phyloP scores from a whole-genome alignment of 2,797 vertebrate genomes.

The Premnoplex brunnescens region DNA sequence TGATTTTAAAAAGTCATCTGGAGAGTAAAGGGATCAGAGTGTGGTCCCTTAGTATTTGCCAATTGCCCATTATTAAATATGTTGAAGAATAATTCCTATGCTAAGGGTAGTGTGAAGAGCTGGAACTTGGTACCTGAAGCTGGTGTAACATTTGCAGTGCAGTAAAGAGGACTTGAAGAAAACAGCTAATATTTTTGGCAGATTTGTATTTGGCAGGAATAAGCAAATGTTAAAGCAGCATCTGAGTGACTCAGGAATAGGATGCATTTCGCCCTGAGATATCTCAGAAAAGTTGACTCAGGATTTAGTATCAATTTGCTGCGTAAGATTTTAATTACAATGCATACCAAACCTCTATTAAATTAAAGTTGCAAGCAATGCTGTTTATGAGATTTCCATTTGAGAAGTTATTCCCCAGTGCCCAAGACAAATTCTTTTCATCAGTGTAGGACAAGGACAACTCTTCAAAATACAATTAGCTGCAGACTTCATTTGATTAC shows the following conservation, averaged over 20 bases:
- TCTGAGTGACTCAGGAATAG: neutral
- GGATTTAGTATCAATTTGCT: slow-evolving; percentile 34
- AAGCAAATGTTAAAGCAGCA: neutral
- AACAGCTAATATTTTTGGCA: neutral
- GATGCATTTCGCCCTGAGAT: neutral
- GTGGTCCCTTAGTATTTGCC: neutral
- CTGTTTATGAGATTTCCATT: slow-evolving; percentile 55
- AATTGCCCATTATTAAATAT: neutral
- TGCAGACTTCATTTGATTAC: slow-evolving; percentile 55
- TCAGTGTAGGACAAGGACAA: slow-evolving; percentile 53
- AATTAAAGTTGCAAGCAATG: slow-evolving; percentile 53
- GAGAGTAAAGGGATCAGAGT: neutral
- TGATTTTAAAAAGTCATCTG: neutral
- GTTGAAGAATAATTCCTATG: neutral
- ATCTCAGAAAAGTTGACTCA: slow-evolving; percentile 41
- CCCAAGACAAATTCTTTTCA: slow-evolving; percentile 60
- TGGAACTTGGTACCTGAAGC: neutral
- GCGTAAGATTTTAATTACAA: slow-evolving; percentile 60
- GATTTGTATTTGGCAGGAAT: neutral
- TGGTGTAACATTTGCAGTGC: neutral
- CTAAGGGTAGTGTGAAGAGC: neutral
- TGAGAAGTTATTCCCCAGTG: slow-evolving; percentile 43
- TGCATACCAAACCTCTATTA: slow-evolving; percentile 50
- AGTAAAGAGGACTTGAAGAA: neutral
- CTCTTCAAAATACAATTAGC: slow-evolving; percentile 67